phyloP scores from a whole-genome alignment of 2,888 invertebrate species.

The Myopa testacea region DNA sequence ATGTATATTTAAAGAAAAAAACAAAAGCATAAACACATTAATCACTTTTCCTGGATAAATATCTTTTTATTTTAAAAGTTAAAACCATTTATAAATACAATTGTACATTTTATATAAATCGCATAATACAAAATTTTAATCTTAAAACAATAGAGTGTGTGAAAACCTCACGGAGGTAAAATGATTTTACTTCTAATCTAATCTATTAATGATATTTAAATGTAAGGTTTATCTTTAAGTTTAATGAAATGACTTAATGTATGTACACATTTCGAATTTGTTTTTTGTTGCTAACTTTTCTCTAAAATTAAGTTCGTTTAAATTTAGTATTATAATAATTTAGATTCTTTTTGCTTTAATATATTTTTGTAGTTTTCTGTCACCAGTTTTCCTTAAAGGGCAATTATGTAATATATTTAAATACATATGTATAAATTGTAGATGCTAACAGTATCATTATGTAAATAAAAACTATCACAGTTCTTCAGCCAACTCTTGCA shows the following conservation, averaged over 20 bases:
- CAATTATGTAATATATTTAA: not conserved
- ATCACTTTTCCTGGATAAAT: too few species aligned
- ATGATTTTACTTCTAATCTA: slow-evolving; percentile 10
- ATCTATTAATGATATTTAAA: not conserved
- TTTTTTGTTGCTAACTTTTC: too few species aligned
- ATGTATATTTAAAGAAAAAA: too few species aligned
- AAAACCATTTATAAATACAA: not conserved
- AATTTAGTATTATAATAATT: too few species aligned
- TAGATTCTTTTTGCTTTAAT: not conserved
- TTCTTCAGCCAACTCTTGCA: slow-evolving; percentile 48
- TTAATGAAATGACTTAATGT: not conserved
- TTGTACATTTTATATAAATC: not conserved
- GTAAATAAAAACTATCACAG: slow-evolving; percentile 53
- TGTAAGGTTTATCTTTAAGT: not conserved
- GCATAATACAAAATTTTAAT: not conserved
- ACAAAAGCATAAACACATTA: too few species aligned
- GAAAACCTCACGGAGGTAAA: slow-evolving; percentile 56
- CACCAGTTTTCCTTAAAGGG: not conserved
- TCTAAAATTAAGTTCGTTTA: too few species aligned
- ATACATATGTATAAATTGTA: slow-evolving; percentile 24
- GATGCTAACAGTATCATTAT: not conserved
- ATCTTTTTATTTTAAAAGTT: not conserved
- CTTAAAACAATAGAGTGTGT: slow-evolving; percentile 37
- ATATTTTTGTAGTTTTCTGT: not conserved
- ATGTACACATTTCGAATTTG: too few species aligned